Evolutionary conservation across 2,113 vertebrate species (phyloP).

Genomic region (Pseudorectes ferrugineus): DNA sequence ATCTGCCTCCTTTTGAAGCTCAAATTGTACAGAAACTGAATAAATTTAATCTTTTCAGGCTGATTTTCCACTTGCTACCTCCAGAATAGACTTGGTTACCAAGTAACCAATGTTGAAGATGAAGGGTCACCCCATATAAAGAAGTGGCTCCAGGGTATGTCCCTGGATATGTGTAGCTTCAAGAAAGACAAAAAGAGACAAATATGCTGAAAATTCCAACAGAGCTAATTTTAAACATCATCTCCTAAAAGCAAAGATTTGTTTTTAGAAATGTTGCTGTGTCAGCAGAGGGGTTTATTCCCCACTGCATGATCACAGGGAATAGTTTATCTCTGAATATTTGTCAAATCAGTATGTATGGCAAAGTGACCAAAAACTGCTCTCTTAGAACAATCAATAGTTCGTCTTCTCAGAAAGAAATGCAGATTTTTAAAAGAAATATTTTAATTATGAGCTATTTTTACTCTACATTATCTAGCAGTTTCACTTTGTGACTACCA

Average conservation of each 20-base stretch:
- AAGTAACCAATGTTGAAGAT: background rate
- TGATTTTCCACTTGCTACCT: background rate
- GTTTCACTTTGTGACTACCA: background rate
- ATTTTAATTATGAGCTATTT: background rate
- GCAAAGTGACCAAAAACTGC: background rate
- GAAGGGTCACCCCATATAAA: background rate
- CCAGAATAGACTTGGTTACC: background rate
- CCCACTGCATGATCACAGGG: background rate
- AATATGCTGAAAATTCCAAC: background rate
- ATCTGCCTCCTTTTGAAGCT: background rate
- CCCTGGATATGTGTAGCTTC: rapidly evolving
- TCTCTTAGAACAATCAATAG: background rate
- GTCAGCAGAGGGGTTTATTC: background rate
- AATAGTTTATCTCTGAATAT: background rate
- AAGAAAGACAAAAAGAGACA: background rate
- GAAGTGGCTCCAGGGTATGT: background rate
- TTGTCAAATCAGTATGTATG: background rate
- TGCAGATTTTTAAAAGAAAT: background rate
- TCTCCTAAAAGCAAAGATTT: background rate
- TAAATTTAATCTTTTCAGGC: background rate
- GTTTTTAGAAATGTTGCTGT: background rate
- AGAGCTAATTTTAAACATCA: background rate
- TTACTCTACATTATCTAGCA: background rate
- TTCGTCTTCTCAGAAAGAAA: background rate
- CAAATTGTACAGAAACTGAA: background rate